phyloP scores from a whole-genome alignment of 2,888 invertebrate genomes.

The Andrena marginata region DNA sequence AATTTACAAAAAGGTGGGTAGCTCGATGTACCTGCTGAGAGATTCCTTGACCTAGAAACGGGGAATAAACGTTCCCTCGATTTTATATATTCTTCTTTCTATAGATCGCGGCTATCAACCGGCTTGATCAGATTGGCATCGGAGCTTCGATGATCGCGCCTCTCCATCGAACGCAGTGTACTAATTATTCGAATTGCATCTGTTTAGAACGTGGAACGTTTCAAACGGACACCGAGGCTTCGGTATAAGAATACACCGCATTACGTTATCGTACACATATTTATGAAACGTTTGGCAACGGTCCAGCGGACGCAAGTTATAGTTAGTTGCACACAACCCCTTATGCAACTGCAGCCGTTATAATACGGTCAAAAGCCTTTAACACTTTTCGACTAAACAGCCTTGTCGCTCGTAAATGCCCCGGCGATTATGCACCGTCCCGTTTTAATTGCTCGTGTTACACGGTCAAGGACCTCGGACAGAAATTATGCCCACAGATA shows the following conservation, averaged over 20 bases:
- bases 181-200: constrained; percentile 46
- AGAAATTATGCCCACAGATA: not conserved
- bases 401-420: constrained; percentile 4
- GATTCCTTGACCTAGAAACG: not conserved
- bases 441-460: not conserved
- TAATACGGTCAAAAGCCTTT: constrained; percentile 58
- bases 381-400: constrained; percentile 36
- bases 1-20: not conserved
- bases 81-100: not conserved
- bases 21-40: not conserved
- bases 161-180: constrained; percentile 21
- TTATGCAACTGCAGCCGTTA: constrained; percentile 56
- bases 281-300: constrained; percentile 69
- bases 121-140: not conserved
- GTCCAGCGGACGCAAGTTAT: constrained; percentile 66
- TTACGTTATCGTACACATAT: constrained; percentile 72
- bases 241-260: constrained; percentile 68
- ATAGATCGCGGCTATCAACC: not conserved
- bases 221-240: constrained; percentile 53
- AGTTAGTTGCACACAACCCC: constrained; percentile 54
- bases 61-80: not conserved
- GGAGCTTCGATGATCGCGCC: not conserved
- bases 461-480: constrained; percentile 37
- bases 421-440: not conserved
- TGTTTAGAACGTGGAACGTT: constrained; percentile 36